Percentiles rank a stretch among this genome's conserved stretches.
Evolutionary conservation across 2,113 vertebrate genomes (phyloP).

Genomic region (Tympanuchus pallidicinctus): DNA sequence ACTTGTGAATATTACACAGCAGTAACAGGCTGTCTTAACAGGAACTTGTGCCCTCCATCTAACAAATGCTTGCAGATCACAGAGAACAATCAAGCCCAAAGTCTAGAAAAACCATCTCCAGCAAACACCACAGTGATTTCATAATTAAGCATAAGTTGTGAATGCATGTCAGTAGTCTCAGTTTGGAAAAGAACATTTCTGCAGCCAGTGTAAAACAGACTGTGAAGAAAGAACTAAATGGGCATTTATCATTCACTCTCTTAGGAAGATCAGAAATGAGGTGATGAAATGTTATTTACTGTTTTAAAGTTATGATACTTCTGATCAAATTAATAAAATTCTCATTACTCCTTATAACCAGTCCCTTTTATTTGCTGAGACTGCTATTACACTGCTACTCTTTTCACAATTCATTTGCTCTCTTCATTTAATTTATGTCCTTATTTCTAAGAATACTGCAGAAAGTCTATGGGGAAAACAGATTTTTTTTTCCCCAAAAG

Average conservation of each 20-base stretch:
- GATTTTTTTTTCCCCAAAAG: background rate
- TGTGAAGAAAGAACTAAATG: background rate
- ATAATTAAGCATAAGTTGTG: background rate
- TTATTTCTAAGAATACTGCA: background rate
- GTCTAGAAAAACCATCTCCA: conserved; percentile 22
- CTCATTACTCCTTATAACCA: background rate
- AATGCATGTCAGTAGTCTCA: background rate
- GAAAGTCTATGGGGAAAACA: background rate
- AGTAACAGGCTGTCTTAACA: background rate
- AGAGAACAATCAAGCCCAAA: conserved; percentile 3
- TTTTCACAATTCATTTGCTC: background rate
- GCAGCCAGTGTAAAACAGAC: background rate
- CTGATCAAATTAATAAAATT: background rate
- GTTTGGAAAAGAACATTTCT: background rate
- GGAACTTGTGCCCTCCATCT: background rate
- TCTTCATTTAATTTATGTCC: background rate
- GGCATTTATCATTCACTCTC: background rate
- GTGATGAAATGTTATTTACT: background rate
- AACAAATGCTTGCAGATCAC: background rate
- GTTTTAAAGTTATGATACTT: background rate
- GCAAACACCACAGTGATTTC: background rate
- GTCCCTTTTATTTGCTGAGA: background rate
- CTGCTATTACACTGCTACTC: background rate
- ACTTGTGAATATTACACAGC: background rate
- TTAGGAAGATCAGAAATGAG: background rate